Percentiles rank a stretch among this genome's conserved stretches.
These are phyloP conservation scores for Calycopis cecrops DNA, from an alignment of 1,140 invertebrate genomes.

Conservation along the genomic window DNA sequence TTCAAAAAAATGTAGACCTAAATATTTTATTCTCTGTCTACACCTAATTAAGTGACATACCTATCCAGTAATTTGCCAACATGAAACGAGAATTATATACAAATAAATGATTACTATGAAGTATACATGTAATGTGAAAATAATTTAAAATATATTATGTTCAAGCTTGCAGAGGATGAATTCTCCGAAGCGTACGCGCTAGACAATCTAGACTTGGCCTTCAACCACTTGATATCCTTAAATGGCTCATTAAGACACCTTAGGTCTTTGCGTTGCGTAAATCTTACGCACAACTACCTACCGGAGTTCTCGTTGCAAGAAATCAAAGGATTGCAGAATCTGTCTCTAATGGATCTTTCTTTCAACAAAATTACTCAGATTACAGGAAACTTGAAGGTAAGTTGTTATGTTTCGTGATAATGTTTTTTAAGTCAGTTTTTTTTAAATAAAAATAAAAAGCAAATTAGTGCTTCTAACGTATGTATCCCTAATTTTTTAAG, in stretches of 20 bases:
- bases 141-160: slow-evolving; percentile 21
- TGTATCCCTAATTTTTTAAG: too few species aligned
- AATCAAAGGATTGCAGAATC: slow-evolving; percentile 80
- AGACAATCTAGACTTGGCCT: slow-evolving; percentile 80
- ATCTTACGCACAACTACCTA: slow-evolving; percentile 85
- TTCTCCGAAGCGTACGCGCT: slow-evolving; percentile 81
- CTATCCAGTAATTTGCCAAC: neutral
- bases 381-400: slow-evolving; percentile 81
- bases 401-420: slow-evolving; percentile 20
- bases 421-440: too few species aligned
- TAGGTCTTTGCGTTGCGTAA: slow-evolving; percentile 79
- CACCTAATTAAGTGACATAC: too few species aligned
- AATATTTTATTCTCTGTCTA: too few species aligned
- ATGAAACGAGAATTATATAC: too few species aligned
- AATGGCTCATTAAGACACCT: slow-evolving; percentile 85
- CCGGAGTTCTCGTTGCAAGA: slow-evolving; percentile 86
- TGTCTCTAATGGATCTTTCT: slow-evolving; percentile 83
- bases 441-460: too few species aligned
- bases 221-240: slow-evolving; percentile 81
- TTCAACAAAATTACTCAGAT: slow-evolving; percentile 83
- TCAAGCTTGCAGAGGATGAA: slow-evolving; percentile 83
- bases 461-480: too few species aligned
- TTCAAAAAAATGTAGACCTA: too few species aligned
- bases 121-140: too few species aligned
- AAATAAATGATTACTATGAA: too few species aligned